Evolutionary conservation across 2,113 vertebrate genomes (phyloP), one percentile per base, ranked within the genome.

Genomic region (Solenodon paradoxus): DNA sequence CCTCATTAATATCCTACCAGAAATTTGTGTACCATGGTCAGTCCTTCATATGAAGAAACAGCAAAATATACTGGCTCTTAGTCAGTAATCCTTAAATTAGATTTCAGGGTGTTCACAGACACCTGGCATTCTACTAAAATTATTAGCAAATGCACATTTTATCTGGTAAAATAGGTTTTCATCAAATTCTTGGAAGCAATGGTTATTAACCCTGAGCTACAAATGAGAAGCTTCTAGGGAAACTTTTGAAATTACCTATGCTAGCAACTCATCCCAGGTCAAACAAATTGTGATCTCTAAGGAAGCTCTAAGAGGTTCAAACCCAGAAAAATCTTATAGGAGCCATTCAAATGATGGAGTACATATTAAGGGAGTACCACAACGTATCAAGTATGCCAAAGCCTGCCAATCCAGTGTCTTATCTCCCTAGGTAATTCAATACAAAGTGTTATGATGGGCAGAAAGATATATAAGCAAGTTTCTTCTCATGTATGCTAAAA

Each of bases 211-310:
- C 20, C 35, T 75, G 26, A 69, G 19, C 38, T 78, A 85, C 10
- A 71, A 16, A 77, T 71, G 82, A 40, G 17, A 57, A 90, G 15
- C 82, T 87, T 83, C 49, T 64, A 38, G 47, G 24, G 16, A 80
- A 95, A 11, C 59, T 89, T 77, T 32, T 86, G 24, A 77, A 81
- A 77, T 89, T 90, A 71, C 47, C 16, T 85, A 81, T 81, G 30
- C 13, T 17, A 77, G 30, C 38, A 85, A 51, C 10, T 61, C 30
- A 40, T 61, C 5, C 5, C 32, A 86, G 42, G 38, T 11, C 53
- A 89, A 35, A 68, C 61, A 91, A 85, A 81, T 69, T 90, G 32
- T 86, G 35, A 69, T 87, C 38, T 81, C 20, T 80, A 26, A 9
- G 19, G 35, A 38, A 57, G 17, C 38, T 15, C 32, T 72, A 79